Evolutionary conservation across 1,140 invertebrate species (phyloP), one percentile per base, ranked within the genome.

Genomic region (Drosophila azteca): DNA sequence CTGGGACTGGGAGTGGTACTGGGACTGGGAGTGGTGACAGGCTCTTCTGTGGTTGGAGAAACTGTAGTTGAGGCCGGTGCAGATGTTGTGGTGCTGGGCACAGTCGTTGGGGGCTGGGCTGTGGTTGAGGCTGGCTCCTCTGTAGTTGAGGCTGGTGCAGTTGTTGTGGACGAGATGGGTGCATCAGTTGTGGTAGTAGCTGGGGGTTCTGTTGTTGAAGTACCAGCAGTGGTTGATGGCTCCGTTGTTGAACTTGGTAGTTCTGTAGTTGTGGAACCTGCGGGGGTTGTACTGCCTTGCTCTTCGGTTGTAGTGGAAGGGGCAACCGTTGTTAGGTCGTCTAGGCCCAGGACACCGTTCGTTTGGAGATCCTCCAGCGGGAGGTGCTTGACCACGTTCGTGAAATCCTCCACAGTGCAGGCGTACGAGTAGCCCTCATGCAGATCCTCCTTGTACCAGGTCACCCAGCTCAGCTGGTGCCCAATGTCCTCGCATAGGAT

Each of bases 351-450:
- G 0, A 91, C 48, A 6, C 90, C 90, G 39, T 50, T 91, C 0
- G 90, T 91, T 1, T 90, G 15, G 8, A 90, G 61, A 65, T 90
- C 79, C 0, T 90, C 82, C 6, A 90, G 51, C 0, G 90, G 90
- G 60, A 91, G 74, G 44, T 92, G 91, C 1, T 87, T 91, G 2
- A 95, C 92, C 0, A 90, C 82, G 53, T 84, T 91, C 26, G 93
- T 92, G 68, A 95, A 94, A 44, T 95, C 93, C 35, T 93, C 90
- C 11, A 95, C 92, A 1, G 92, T 91, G 79, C 95, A 96, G n/a
- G 94, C 95, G 80, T 95, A 95, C 6, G 93, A 94, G 73, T 94
- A 94, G 0, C 95, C 95, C 11, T 92, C 72, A 8, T 90, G 90
- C 26, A 94, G 91, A 75, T 94, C 91, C 46, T 93, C 79, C 2